These are phyloP conservation scores for Murina feae DNA, from an alignment of 2,113 vertebrate genomes.

Conservation along the genomic window DNA sequence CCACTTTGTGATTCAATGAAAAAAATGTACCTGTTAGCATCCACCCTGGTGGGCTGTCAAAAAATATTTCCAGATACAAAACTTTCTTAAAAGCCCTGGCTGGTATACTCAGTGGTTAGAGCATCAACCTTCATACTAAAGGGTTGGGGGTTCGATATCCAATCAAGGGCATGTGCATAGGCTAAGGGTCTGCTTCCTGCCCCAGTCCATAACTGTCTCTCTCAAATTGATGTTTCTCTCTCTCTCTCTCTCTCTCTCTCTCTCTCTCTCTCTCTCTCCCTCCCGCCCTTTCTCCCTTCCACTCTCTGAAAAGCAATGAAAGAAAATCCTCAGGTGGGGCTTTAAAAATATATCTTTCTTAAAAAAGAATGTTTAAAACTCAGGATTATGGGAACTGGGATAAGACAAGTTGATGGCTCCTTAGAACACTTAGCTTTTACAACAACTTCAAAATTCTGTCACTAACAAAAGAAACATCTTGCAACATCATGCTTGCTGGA, in stretches of 20 bases:
- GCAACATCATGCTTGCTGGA: constrained; percentile 56
- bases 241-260: too few relatives aligned
- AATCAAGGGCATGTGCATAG: too few relatives aligned
- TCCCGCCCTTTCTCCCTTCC: too few relatives aligned
- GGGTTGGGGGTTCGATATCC: too few relatives aligned
- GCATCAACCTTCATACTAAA: too few relatives aligned
- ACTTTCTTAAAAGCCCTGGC: background rate
- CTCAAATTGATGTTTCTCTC: too few relatives aligned
- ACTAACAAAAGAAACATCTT: constrained; percentile 74
- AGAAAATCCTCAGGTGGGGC: too few relatives aligned
- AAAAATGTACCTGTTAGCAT: background rate
- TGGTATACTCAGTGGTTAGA: too few relatives aligned
- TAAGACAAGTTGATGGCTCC: background rate
- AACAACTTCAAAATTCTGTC: constrained; percentile 70
- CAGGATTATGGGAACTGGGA: constrained; percentile 40
- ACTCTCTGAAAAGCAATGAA: too few relatives aligned
- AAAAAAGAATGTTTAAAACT: constrained; percentile 45
- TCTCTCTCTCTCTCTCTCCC: too few relatives aligned
- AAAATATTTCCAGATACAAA: background rate
- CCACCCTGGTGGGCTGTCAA: background rate
- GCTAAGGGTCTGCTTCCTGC: too few relatives aligned
- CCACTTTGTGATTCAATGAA: background rate
- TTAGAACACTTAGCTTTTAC: constrained; percentile 64
- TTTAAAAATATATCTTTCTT: background rate
- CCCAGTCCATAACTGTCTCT: too few relatives aligned